Base-by-base conservation (phyloP, 2,888 invertebrate genomes). In the Acleris holmiana region DNA sequence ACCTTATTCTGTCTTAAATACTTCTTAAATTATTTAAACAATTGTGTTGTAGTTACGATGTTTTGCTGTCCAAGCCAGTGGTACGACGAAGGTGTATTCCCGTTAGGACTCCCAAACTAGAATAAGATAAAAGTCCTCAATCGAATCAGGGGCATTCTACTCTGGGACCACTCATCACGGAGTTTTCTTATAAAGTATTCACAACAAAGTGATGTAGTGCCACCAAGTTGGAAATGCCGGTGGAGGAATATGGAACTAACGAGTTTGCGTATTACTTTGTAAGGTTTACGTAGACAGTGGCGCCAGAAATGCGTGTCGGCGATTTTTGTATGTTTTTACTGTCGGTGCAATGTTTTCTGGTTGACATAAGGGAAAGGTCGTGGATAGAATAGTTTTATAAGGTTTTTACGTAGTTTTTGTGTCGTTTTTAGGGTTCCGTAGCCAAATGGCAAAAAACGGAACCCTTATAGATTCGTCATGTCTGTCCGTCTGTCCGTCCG, bases 141-240 rank as follows among this genome's bases (percentile, higher is more conserved):
- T 63, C 62, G 62, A 63, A 63, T 63, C 56, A 63, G 40, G 57
- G 50, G 46, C 46, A 57, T 63, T 63, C 46, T 57, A 51, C 57
- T 63, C 56, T 35, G 51, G 23, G 56, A 56, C 50, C 62, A 63
- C 62, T 63, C 62, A 57, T 63, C 62, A 63, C 57, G 15, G 40
- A 15, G 35, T 18, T 44, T 35, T 23, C 51, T 50, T 56, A 57
- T 63, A 46, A 63, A 57, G 46, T 57, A 63, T 63, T 63, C 62
- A 63, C 50, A 40, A 15, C 18, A 15, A 17, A 35, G 46, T 63
- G 62, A 63, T 63, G 57, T 50, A 62, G 21, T 59, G 40, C 21
- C 18, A 6, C 50, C 23, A 59, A 59, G 49, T 25, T 10, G 23
- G 19, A 40, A 21, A n/a, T 25, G 18, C 41, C 19, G 41, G 61